A percentile compares a stretch with the other conserved stretches of the same genome.
These are phyloP conservation scores for Lerema accius DNA, from an alignment of 1,140 invertebrate species.

Conservation along the genomic window DNA sequence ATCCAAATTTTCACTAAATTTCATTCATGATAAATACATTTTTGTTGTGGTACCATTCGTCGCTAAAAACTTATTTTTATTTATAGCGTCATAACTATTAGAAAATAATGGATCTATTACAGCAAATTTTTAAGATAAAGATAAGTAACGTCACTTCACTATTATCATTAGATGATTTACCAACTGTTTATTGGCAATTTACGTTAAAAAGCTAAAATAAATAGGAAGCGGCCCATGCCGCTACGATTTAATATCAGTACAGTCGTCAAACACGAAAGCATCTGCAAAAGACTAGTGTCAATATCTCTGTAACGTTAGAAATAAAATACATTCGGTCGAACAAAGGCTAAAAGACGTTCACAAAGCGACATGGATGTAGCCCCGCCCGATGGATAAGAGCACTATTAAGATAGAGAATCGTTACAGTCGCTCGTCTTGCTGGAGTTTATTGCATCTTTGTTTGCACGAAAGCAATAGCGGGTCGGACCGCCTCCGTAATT, in stretches of 20 bases:
- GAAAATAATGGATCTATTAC: no score
- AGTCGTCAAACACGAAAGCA: slow-evolving; percentile 26
- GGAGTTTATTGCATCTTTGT: slow-evolving; percentile 74
- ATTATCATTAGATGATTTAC: no score
- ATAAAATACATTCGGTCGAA: slow-evolving; percentile 51
- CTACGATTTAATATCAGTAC: slow-evolving; percentile 27
- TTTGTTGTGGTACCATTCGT: no score
- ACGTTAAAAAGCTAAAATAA: no score
- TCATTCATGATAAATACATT: no score
- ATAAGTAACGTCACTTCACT: no score
- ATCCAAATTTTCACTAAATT: no score
- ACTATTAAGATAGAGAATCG: slow-evolving; percentile 52
- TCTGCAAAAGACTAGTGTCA: slow-evolving; percentile 36
- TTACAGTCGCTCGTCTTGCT: slow-evolving; percentile 48
- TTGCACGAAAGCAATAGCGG: slow-evolving; percentile 65
- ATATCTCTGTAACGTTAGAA: slow-evolving; percentile 44
- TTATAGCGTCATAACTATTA: no score
- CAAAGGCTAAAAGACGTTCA: slow-evolving; percentile 44
- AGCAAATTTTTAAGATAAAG: no score
- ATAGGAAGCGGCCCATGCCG: background rate
- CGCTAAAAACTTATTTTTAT: no score
- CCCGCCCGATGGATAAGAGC: slow-evolving; percentile 50
- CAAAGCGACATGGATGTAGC: slow-evolving; percentile 56
- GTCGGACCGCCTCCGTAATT: slow-evolving; percentile 49
- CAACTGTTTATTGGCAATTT: no score